Conservation (phyloP, 2,888 invertebrate species). For the Teinopalpus imperialis region DNA sequence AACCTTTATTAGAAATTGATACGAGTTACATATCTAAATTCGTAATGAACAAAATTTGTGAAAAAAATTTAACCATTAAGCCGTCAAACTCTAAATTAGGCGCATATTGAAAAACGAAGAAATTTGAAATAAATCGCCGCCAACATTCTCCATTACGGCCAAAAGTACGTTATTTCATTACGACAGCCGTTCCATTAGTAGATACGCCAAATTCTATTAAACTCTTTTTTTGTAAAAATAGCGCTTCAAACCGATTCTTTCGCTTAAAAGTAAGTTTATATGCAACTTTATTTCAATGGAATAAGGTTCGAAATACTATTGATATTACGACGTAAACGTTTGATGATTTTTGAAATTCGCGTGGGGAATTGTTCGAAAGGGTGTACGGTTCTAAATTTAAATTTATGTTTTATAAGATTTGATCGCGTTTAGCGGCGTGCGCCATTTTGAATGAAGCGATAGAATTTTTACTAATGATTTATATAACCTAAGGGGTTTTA, state of each 20-base stretch:
- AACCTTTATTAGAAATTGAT: too few relatives aligned
- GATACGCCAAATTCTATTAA: constrained; percentile 77
- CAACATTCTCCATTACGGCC: constrained; percentile 57
- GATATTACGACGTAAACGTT: constrained; percentile 30
- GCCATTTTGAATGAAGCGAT: constrained; percentile 60
- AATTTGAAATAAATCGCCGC: constrained; percentile 66
- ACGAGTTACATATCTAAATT: too few relatives aligned
- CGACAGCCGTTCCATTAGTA: constrained; percentile 72
- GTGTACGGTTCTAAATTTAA: constrained; percentile 76
- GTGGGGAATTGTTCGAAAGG: constrained; percentile 46
- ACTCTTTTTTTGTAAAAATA: constrained; percentile 57
- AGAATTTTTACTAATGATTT: constrained; percentile 70
- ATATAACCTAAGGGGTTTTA: constrained; percentile 55
- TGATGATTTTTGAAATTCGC: constrained; percentile 26
- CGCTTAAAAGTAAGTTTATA: constrained; percentile 13
- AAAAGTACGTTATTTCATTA: constrained; percentile 77
- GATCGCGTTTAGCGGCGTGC: constrained; percentile 74
- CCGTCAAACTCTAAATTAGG: constrained; percentile 17
- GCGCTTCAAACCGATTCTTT: constrained; percentile 41
- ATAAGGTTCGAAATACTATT: constrained; percentile 26
- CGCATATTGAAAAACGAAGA: constrained; percentile 66
- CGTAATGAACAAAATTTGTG: too few relatives aligned
- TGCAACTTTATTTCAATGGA: constrained; percentile 14
- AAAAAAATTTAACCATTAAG: too few relatives aligned
- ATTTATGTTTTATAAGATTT: constrained; percentile 81